Evolutionary conservation across 2,113 vertebrate species (phyloP), one percentile per base, ranked within the genome.

Genomic region (Mugil cephalus): DNA sequence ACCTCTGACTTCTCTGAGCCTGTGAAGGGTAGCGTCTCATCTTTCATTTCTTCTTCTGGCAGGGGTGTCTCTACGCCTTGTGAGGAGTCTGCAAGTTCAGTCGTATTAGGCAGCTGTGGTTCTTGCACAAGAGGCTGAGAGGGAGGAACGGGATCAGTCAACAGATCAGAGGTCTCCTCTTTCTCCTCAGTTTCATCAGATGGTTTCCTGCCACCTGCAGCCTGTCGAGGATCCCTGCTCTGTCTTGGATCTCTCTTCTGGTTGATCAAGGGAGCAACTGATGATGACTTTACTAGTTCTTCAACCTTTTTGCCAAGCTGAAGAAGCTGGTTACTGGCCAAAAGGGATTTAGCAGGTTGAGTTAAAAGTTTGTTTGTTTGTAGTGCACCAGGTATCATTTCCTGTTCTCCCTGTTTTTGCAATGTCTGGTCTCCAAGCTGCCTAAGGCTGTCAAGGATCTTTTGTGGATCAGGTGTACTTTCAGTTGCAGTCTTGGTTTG

Each of bases 401-500:
- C 94, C 63, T 94, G 93, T 76, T 95, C 96, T 66, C 94, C 95
- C 59, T 95, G 95, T 80, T 96, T 95, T 61, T 95, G 96, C 43
- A 93, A 72, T 66, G 94, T 93, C 77, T 96, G 95, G 58, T 97
- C 96, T 70, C 96, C 96, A 12, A 96, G 96, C 77, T 96, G 94
- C 77, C 95, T 95, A n/a, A 98, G 90, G 76, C 94, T 95, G 35
- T 97, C 96, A 5, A 96, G 51, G 92, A 97, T 96, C 74, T 95
- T 95, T 19, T 98, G 95, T 62, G 96, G 94, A 53, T 97, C 94
- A 0, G 90, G 80, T 56, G 83, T 63, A 1, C 88, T 70, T 0
- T 87, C 69, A 30, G 88, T 0, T 0, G 87, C 79, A 42, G 52
- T 73, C 62, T 92, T 94, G 15, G 59, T 36, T 11, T 94, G 95